These are phyloP conservation scores for Catharus minimus DNA, from an alignment of 2,113 vertebrate genomes.

Conservation along the genomic window DNA sequence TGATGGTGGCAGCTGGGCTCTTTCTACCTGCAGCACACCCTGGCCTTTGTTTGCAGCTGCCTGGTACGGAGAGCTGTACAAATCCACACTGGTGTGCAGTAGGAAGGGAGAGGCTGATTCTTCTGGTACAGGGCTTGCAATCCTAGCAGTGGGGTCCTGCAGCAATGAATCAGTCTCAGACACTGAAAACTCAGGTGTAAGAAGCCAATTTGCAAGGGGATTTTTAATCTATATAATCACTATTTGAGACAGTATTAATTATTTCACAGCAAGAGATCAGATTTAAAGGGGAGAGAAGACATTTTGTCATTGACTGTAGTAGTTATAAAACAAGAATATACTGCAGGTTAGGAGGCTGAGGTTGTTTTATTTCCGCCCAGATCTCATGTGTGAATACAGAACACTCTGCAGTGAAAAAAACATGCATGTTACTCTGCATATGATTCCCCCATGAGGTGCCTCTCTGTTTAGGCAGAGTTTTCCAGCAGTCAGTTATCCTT, in stretches of 20 bases:
- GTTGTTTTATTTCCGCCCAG: not conserved
- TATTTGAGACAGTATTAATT: not conserved
- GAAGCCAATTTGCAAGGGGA: not conserved
- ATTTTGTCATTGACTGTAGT: not conserved
- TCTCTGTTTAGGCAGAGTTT: not conserved
- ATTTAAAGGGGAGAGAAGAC: not conserved
- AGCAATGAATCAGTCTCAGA: not conserved
- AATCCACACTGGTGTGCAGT: not conserved
- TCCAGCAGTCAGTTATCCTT: not conserved
- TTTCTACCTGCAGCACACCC: not conserved
- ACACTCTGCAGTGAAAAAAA: not conserved
- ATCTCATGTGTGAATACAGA: not conserved
- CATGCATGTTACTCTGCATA: not conserved
- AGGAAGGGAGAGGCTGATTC: not conserved
- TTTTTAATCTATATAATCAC: not conserved
- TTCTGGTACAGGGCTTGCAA: not conserved
- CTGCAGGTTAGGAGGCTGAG: not conserved
- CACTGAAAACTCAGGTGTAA: not conserved
- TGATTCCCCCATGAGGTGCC: not conserved
- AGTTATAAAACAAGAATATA: not conserved
- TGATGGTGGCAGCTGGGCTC: not conserved
- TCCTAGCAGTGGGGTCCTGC: not conserved
- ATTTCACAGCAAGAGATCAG: not conserved
- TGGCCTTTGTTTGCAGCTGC: not conserved
- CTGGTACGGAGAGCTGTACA: not conserved